These are phyloP conservation scores for Apocrypta bakeri DNA, from an alignment of 1,140 invertebrate species.

Conservation along the genomic window DNA sequence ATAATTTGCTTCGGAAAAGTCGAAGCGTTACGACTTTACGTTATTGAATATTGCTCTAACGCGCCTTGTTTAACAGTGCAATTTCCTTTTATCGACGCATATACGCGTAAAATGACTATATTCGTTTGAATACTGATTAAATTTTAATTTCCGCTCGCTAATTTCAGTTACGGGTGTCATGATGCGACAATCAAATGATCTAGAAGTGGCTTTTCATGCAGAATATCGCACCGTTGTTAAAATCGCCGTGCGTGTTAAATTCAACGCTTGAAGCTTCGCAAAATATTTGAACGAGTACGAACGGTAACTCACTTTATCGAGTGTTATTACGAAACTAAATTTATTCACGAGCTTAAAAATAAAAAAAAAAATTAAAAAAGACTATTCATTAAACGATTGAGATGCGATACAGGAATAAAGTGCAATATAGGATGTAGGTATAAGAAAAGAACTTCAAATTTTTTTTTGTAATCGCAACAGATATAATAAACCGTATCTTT, in stretches of 20 bases:
- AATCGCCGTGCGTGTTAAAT: background rate
- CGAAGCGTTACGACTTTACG: background rate
- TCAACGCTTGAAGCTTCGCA: background rate
- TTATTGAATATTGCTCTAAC: background rate
- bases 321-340: background rate
- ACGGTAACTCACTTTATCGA: no score
- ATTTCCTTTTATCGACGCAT: background rate
- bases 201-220: background rate
- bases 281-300: background rate
- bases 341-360: background rate
- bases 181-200: background rate
- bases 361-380: no score
- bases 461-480: constrained; percentile 68
- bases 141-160: background rate
- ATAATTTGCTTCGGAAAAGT: background rate
- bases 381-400: no score
- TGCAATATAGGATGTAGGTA: constrained; percentile 11
- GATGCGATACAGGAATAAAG: background rate
- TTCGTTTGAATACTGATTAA: background rate
- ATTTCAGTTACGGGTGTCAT: background rate
- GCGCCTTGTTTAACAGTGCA: background rate
- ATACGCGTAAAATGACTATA: background rate
- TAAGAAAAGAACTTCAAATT: constrained; percentile 42
- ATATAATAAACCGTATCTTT: constrained; percentile 72
- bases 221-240: background rate